Conservation (phyloP, 1,140 invertebrate genomes). For the Pseudachorutes palmiensis region DNA sequence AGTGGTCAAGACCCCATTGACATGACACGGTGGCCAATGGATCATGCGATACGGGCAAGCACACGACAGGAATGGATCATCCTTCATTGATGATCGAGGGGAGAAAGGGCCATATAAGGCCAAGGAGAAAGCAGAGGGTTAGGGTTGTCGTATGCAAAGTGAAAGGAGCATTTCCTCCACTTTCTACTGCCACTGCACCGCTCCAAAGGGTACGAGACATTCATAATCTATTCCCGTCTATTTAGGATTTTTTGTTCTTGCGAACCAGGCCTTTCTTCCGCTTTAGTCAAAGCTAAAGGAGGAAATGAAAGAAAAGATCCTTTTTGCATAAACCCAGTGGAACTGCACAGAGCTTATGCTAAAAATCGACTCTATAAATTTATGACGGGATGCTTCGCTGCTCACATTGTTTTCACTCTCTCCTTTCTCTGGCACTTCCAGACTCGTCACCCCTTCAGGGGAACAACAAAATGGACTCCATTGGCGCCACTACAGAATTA, state of each 20-base stretch:
- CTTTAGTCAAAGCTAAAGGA: not conserved
- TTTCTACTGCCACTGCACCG: too few species aligned
- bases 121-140: not conserved
- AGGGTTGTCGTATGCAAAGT: conserved; percentile 11
- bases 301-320: not conserved
- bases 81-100: not conserved
- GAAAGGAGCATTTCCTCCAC: conserved; percentile 13
- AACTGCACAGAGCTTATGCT: conserved; percentile 30
- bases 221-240: conserved; percentile 10
- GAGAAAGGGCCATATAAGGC: not conserved
- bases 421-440: not conserved
- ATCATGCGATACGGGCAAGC: not conserved
- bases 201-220: conserved; percentile 10
- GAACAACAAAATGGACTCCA: too few species aligned
- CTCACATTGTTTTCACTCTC: conserved; percentile 37
- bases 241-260: conserved; percentile 11
- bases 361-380: conserved; percentile 40
- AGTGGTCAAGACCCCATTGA: conserved; percentile 38
- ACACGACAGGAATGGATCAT: conserved; percentile 2
- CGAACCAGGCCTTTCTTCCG: not conserved
- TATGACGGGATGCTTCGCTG: conserved; percentile 39
- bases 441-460: too few species aligned
- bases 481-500: too few species aligned
- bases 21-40: conserved; percentile 31
- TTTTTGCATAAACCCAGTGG: conserved; percentile 12